Conservation (phyloP, 2,113 vertebrate species). For the Rhinolophus sinicus region DNA sequence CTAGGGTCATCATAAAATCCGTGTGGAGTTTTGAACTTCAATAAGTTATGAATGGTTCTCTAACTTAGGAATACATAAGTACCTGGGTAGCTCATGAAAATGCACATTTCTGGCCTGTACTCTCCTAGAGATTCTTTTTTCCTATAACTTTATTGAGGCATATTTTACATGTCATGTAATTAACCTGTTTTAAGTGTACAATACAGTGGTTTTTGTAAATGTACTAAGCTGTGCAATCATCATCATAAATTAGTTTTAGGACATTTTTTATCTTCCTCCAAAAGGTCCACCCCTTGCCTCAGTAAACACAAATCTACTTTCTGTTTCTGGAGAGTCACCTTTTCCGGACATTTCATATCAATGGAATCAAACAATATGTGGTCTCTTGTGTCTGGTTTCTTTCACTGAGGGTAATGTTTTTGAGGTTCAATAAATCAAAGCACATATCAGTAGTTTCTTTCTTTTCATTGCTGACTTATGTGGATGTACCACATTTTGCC, state of each 20-base stretch:
- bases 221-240: neutral
- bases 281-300: neutral
- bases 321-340: neutral
- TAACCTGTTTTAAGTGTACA: neutral
- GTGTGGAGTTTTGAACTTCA: neutral
- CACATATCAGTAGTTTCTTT: neutral
- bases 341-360: neutral
- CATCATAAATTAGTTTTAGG: neutral
- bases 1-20: neutral
- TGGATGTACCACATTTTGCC: neutral
- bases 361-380: neutral
- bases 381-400: neutral
- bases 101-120: neutral
- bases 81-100: neutral
- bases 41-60: neutral
- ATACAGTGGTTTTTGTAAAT: neutral
- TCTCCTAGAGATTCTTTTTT: neutral
- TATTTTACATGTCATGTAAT: neutral
- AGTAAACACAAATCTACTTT: neutral
- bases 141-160: neutral
- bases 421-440: neutral
- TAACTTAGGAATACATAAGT: neutral
- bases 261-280: neutral
- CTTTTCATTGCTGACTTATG: neutral
- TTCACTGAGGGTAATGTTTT: neutral